Evolutionary conservation across 1,140 invertebrate genomes (phyloP), one percentile per base, ranked within the genome.

Genomic region (Tetragnatha versicolor): DNA sequence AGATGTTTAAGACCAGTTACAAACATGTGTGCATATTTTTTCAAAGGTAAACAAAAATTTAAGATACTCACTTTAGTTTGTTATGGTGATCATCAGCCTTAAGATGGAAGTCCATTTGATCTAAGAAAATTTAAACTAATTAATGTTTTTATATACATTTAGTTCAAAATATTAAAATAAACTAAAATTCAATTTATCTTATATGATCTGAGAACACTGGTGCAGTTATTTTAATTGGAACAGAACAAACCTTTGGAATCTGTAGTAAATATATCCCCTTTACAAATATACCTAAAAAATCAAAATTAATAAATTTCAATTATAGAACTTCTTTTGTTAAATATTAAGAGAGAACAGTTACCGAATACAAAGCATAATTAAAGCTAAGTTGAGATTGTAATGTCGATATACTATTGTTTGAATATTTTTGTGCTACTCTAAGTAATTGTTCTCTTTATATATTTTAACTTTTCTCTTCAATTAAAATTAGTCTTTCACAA

Each of bases 61-160:
- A 65, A 65, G 22, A 17, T 47, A 20, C 0, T 42, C 45, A 73
- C 69, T 73, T 73, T 31, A 73, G 20, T 45, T 60, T 73, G 10
- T 73, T 55, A 73, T 45, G 33, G 10, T 73, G 53, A 10, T 73
- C 69, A 60, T 73, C 69, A n/a, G 45, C 33, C n/a, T 22, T 73
- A 33, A 5, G 6, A 60, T 42, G 39, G n/a, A 73, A 60, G 20
- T 73, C 69, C 27, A 45, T 60, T 53, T 73, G 69, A 42, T 47
- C 69, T 73, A 42, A 14, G 60, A 73, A 17, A 70, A n/a, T 39
- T 45, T n/a, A 29, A 60, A 60, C 9, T 65, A 20, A 65, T 25
- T 39, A 65, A 45, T 42, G 25, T 3, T 39, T 12, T 0, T 9
- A 42, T 42, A 4, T 0, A 7, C 6, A 42, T n/a, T n/a, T n/a